Evolutionary conservation across 2,113 vertebrate genomes (phyloP).

Genomic region (Mobula birostris): DNA sequence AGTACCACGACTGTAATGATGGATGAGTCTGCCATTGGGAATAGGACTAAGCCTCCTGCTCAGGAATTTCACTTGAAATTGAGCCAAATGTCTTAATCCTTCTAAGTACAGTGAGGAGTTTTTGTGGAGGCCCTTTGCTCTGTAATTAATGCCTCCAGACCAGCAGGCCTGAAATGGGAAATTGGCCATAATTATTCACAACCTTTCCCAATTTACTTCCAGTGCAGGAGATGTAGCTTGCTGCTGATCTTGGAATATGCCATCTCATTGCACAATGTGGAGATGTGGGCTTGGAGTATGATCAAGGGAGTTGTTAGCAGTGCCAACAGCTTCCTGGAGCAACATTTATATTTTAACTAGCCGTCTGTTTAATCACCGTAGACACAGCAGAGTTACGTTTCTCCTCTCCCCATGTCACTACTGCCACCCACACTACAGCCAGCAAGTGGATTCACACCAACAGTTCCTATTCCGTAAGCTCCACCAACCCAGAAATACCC

Average conservation of each 20-base stretch:
- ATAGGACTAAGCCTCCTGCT: conserved; percentile 41
- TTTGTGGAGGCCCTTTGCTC: conserved; percentile 29
- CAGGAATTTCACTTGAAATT: conserved; percentile 46
- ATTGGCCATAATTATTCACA: conserved; percentile 34
- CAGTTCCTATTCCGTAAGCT: neutral
- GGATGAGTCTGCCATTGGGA: conserved; percentile 49
- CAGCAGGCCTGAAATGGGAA: conserved; percentile 30
- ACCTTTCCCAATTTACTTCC: conserved; percentile 34
- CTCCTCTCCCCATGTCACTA: neutral
- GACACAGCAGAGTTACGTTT: neutral
- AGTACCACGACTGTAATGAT: conserved; percentile 48
- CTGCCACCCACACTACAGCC: neutral
- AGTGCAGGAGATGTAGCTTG: conserved; percentile 13
- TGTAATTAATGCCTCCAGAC: conserved; percentile 27
- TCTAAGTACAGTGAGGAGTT: conserved; percentile 30
- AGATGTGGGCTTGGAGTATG: neutral
- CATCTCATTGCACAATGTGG: neutral
- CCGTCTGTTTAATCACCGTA: neutral
- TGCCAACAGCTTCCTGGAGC: neutral
- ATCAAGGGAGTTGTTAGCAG: neutral
- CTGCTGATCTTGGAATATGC: neutral
- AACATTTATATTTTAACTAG: neutral
- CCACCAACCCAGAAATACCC: neutral
- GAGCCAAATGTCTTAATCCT: conserved; percentile 41
- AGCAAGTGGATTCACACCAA: neutral